Evolutionary conservation across 2,797 vertebrate species (phyloP), one percentile per base, ranked within the genome.

Genomic region (Leptoclinus maculatus): DNA sequence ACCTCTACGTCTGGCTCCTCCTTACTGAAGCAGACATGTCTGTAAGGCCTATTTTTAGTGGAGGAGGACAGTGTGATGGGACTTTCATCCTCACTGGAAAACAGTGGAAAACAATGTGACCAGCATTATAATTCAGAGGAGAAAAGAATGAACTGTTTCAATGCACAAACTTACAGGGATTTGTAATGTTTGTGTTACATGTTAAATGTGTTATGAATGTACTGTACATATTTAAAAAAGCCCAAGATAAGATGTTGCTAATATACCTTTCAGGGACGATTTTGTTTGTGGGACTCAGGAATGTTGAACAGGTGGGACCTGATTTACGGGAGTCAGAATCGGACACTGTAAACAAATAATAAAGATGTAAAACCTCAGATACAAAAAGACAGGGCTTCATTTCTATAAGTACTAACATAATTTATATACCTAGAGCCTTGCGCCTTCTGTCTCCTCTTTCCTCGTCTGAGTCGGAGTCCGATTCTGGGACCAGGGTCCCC

Each of bases 401-500:
- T 60, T 54, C 34, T 17, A 21, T 29, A 36, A 0, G 12, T 19
- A n/a, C 29, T 49, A 38, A 32, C 2, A 47, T 57, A 1, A 41
- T 78, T 54, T 29, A 85, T 81, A 76, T 89, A 95, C 93, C 90
- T 29, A 83, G 11, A 71, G 76, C 27, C 32, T 80, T 91, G 34
- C 4, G 64, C 45, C 57, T 66, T 74, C 75, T 75, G 23, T 84
- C 79, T 68, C 45, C 78, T 76, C 19, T 72, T 51, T 94, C 93
- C 59, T 74, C 90, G n/a, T 96, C 96, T 17, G 94, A 94, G 67
- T 97, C 96, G 0, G 94, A 96, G 59, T 96, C 97, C 6, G 96
- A 97, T 80, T 96, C 96, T 59, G 95, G 93, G 58, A 95, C 97
- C 87, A 97, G 89, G 16, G 85, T 93, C 32, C 64, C 82, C 56